Evolutionary conservation across 2,113 vertebrate genomes (phyloP), one percentile per base, ranked within the genome.

Genomic region (Columbina picui): DNA sequence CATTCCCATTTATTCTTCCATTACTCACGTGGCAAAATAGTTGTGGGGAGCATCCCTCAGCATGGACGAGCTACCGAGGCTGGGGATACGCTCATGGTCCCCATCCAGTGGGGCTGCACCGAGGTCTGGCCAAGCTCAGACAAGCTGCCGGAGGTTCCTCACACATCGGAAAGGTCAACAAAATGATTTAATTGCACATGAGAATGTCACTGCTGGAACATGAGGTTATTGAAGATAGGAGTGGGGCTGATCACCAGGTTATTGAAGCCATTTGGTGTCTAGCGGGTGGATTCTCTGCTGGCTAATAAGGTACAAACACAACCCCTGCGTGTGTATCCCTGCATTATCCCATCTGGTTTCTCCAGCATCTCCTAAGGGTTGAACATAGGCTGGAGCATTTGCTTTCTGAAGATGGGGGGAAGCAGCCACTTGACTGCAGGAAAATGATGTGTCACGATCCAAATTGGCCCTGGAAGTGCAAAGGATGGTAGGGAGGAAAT

Each of bases 101-200:
- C 10, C 21, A 2, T 22, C 25, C 55, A 38, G 14, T 0, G 3
- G n/a, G 43, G 60, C 30, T 1, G 0, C 0, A 2, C 76, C 1
- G 2, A 26, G 50, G 27, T 36, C 67, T 68, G 64, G 34, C 30
- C 45, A 8, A 0, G 7, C 38, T 55, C 0, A 0, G 2, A 23
- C 56, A 30, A 73, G 84, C 53, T 49, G 59, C 70, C 0, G 2
- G 53, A 64, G 49, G 43, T 16, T 68, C 60, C 29, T 29, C 80
- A 69, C 27, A 3, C 34, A 23, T 4, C 50, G 60, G 65, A 29
- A 49, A 86, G 38, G 60, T 45, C 27, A 14, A 55, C 43, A 41
- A 32, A 41, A 71, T 30, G 18, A 20, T 57, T 85, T 18, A 43
- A 34, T 12, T 19, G 20, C 49, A 49, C 0, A 0, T 19, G 70